These are phyloP conservation scores for Limanda limanda DNA, from an alignment of 2,113 vertebrate species.

Conservation along the genomic window DNA sequence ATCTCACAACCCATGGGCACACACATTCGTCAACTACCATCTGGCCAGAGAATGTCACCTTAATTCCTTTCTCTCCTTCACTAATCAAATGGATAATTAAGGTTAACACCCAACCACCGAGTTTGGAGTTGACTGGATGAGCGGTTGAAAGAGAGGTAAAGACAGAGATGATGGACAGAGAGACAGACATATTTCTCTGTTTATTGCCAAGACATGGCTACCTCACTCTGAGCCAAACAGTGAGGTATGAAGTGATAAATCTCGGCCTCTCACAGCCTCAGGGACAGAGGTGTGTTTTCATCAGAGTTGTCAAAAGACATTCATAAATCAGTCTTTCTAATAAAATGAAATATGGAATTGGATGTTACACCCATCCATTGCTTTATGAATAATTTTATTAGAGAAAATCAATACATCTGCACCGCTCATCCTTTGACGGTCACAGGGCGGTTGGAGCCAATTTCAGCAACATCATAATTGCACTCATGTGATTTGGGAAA, in stretches of 20 bases:
- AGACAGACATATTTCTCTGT: neutral
- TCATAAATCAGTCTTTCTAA: constrained; percentile 67
- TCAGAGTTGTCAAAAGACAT: constrained; percentile 40
- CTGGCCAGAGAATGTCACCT: no score
- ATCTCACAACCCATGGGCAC: no score
- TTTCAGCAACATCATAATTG: no score
- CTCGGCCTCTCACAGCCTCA: constrained; percentile 51
- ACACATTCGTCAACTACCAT: no score
- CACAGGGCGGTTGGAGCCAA: no score
- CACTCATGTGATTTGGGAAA: no score
- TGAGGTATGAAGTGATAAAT: constrained; percentile 68
- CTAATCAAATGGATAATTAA: neutral
- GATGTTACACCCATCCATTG: neutral
- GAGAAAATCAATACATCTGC: neutral
- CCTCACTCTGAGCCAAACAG: constrained; percentile 45
- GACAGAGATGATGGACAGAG: neutral
- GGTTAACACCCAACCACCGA: neutral
- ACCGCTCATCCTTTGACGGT: no score
- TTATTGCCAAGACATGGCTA: neutral
- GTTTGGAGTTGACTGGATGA: neutral
- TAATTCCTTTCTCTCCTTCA: neutral
- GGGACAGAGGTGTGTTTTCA: constrained; percentile 42
- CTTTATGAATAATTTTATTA: neutral
- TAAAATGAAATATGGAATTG: constrained; percentile 13
- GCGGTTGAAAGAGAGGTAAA: neutral